A percentile compares a stretch with the other conserved stretches of the same genome.
Conservation (phyloP, 1,140 invertebrate genomes). For the Drosophila sturtevanti region DNA sequence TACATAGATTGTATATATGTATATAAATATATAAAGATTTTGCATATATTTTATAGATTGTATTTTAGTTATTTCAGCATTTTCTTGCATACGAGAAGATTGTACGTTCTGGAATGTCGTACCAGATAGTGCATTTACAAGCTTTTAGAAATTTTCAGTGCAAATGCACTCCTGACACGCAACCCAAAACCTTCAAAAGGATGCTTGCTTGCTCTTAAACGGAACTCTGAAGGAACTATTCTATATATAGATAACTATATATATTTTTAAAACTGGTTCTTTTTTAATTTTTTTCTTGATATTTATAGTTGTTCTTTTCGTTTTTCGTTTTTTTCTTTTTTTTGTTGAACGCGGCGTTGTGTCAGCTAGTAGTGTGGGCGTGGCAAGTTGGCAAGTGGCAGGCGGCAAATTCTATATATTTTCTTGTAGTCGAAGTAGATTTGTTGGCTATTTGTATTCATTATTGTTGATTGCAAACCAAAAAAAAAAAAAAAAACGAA, state of each 20-base stretch:
- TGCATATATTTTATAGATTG: conserved; percentile 22
- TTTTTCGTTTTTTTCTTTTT: not conserved
- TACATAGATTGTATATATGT: not conserved
- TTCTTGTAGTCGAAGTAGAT: not conserved
- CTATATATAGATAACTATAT: conserved; percentile 2
- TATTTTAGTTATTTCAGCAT: conserved; percentile 29
- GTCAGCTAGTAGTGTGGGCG: conserved; percentile 36
- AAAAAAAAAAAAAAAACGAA: conserved; percentile 10
- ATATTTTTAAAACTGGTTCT: not conserved
- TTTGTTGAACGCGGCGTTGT: conserved; percentile 34
- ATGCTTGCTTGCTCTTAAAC: conserved; percentile 41
- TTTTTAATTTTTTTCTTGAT: not conserved
- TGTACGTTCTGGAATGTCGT: conserved; percentile 92
- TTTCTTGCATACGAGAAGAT: conserved; percentile 79
- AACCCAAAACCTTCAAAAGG: conserved; percentile 87
- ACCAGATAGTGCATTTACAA: conserved; percentile 99
- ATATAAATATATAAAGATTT: conserved; percentile 45
- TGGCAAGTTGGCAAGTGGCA: conserved; percentile 30
- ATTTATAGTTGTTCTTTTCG: not conserved
- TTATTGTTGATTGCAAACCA: conserved; percentile 6
- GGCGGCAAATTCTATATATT: conserved; percentile 7
- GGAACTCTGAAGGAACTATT: conserved; percentile 23
- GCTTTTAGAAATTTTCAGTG: conserved; percentile 89
- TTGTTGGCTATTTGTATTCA: not conserved
- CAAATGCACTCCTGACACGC: conserved; percentile 99